A percentile compares a stretch with the other conserved stretches of the same genome.
These are phyloP conservation scores for Cryptocephalus primarius DNA, from an alignment of 2,888 invertebrate species.

Conservation along the genomic window DNA sequence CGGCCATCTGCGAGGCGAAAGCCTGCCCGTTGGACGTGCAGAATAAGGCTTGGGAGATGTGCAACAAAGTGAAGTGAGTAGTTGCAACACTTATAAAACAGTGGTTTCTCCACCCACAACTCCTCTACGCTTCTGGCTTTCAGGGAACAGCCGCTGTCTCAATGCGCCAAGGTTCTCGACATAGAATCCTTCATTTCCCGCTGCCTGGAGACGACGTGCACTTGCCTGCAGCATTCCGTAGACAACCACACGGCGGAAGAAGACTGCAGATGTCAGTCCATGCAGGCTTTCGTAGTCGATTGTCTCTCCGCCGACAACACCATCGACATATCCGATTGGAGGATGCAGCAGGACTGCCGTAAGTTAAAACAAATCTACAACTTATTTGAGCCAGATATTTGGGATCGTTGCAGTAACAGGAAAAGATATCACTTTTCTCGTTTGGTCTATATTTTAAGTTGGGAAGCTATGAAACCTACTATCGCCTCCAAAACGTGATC, in stretches of 20 bases:
- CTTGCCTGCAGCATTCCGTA: slow-evolving; percentile 50
- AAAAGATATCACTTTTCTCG: no score
- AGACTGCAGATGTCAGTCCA: slow-evolving; percentile 57
- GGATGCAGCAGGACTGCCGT: slow-evolving; percentile 61
- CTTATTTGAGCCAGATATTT: no score
- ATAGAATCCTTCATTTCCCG: slow-evolving; percentile 58
- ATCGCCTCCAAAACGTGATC: no score
- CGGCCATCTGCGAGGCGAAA: slow-evolving; percentile 46
- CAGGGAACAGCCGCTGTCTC: slow-evolving; percentile 49
- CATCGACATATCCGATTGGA: slow-evolving; percentile 59
- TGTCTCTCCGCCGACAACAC: slow-evolving; percentile 55
- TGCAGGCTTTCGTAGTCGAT: slow-evolving; percentile 62
- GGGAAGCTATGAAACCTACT: no score
- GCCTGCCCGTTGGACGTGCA: slow-evolving; percentile 52
- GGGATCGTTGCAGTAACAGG: no score
- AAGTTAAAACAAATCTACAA: slow-evolving; percentile 27
- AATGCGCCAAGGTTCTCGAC: slow-evolving; percentile 53
- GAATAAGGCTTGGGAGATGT: slow-evolving; percentile 54
- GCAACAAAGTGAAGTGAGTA: slow-evolving; percentile 44
- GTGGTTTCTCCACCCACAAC: no score
- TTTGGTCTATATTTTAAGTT: no score
- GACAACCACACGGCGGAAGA: slow-evolving; percentile 26
- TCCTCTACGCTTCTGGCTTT: slow-evolving; percentile 9
- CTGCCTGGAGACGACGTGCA: slow-evolving; percentile 67
- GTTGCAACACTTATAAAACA: not conserved